These are phyloP conservation scores for Drosophila sp. DNA, from an alignment of 1,140 invertebrate species.

Conservation along the genomic window DNA sequence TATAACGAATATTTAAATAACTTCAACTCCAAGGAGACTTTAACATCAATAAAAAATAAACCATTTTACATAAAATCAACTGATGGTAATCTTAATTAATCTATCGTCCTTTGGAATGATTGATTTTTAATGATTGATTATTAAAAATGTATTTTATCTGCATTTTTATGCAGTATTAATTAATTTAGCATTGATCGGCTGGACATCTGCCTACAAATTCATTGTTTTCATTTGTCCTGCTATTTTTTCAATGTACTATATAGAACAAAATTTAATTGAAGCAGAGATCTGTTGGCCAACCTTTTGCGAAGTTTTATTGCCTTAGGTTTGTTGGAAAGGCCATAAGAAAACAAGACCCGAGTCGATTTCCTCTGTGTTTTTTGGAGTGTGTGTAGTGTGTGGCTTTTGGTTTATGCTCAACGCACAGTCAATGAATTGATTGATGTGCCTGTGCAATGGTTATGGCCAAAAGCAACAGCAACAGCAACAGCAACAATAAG, in stretches of 20 bases:
- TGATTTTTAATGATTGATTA: too few relatives aligned
- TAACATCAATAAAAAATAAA: too few relatives aligned
- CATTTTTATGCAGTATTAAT: too few relatives aligned
- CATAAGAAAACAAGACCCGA: slow-evolving; percentile 9
- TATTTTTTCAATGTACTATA: slow-evolving; percentile 10
- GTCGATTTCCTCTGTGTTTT: slow-evolving; percentile 4
- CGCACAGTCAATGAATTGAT: slow-evolving; percentile 77
- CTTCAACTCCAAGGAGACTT: too few relatives aligned
- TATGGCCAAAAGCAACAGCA: slow-evolving; percentile 36
- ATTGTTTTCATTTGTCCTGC: too few relatives aligned
- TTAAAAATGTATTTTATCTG: too few relatives aligned
- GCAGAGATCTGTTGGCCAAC: slow-evolving; percentile 9
- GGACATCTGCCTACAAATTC: too few relatives aligned
- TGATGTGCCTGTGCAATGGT: slow-evolving; percentile 52
- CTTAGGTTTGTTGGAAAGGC: slow-evolving; percentile 28
- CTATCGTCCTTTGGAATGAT: too few relatives aligned
- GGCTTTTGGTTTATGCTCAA: slow-evolving; percentile 52
- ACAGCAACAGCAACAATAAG: slow-evolving; percentile 26
- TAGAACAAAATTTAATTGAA: not conserved
- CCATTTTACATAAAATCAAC: too few relatives aligned
- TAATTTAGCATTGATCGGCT: too few relatives aligned
- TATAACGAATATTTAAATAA: too few relatives aligned
- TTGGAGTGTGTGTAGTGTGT: slow-evolving; percentile 21
- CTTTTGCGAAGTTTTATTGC: slow-evolving; percentile 67
- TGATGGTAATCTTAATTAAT: too few relatives aligned